These are phyloP conservation scores for Phylloscopus trochiloides DNA, from an alignment of 2,113 vertebrate genomes.

Conservation along the genomic window DNA sequence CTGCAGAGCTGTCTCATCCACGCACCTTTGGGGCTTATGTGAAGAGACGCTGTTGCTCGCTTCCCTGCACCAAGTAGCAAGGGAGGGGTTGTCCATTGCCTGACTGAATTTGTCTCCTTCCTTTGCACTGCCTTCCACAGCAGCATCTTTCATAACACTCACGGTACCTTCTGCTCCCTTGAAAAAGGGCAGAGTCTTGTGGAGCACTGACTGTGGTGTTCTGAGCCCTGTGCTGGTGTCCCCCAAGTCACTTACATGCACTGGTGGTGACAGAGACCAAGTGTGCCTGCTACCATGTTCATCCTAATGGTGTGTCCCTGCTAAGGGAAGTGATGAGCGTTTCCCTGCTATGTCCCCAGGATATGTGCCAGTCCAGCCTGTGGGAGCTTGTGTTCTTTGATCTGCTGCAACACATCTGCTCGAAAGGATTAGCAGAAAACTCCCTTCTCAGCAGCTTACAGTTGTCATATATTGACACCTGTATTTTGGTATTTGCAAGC, in stretches of 20 bases:
- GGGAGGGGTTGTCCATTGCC: background rate
- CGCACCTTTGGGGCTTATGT: background rate
- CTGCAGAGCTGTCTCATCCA: background rate
- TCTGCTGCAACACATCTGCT: constrained; percentile 39
- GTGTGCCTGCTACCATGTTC: fast-evolving
- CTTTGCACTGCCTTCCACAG: background rate
- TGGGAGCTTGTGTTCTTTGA: constrained; percentile 34
- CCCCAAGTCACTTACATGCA: background rate
- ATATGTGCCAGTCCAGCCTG: background rate
- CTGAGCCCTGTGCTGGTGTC: background rate
- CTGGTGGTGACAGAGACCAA: background rate
- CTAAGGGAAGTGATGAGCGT: fast-evolving
- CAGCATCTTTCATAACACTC: background rate
- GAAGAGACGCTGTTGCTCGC: background rate
- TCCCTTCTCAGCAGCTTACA: constrained; percentile 48
- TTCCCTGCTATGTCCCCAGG: background rate
- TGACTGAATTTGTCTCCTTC: background rate
- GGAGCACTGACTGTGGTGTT: background rate
- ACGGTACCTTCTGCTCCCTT: background rate
- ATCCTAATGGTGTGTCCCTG: background rate
- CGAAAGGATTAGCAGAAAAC: constrained; percentile 44
- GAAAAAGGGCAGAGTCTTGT: background rate
- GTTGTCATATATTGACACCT: constrained; percentile 54
- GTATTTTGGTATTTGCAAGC: constrained; percentile 55
- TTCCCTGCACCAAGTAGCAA: background rate